Base-by-base conservation (phyloP, 2,113 vertebrate genomes). In the Nannospalax galili region DNA sequence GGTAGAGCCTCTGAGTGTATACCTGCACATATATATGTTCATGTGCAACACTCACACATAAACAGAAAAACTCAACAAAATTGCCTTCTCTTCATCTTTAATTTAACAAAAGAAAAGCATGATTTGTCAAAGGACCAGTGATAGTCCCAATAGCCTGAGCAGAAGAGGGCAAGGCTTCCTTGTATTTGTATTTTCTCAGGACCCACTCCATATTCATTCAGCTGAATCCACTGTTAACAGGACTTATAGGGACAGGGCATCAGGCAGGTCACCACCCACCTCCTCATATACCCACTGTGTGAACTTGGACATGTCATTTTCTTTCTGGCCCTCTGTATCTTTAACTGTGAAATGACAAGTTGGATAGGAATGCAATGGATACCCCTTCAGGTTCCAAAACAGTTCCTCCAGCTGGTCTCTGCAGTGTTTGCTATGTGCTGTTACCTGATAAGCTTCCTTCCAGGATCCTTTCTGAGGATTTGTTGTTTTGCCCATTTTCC, bases 21-120 rank as follows among this genome's bases (percentile, higher is more conserved):
- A 65, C 16, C 81, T 4, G 17, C 37, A 32, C 81, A 65, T 64
- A 14, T 62, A 14, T 22, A 40, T n/a, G n/a, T n/a, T 65, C 40
- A 45, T 12, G 10, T 20, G 20, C 30, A 42, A 3, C 26, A 65
- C 80, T 65, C 80, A 65, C 15, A 65, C 17, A 3, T 64, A 42
- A 6, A 64, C 30, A 42, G 45, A 67, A 80, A 42, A 48, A 40
- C 17, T 30, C 42, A 45, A 78, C 20, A 88, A 77, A 32, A n/a
- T 22, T 56, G 65, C 52, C 28, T 81, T 81, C n/a, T 70, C 65
- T 65, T 52, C 19, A 72, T 26, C 15, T 22, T 32, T 82, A 87
- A 70, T 92, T 95, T 86, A 92, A 62, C 73, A 92, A 48, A 37
- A 91, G 64, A 72, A 90, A 87, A 77, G 26, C 65, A 28, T 95